These are phyloP conservation scores for Gymnocheta viridis DNA, from an alignment of 2,888 invertebrate genomes.

Conservation along the genomic window DNA sequence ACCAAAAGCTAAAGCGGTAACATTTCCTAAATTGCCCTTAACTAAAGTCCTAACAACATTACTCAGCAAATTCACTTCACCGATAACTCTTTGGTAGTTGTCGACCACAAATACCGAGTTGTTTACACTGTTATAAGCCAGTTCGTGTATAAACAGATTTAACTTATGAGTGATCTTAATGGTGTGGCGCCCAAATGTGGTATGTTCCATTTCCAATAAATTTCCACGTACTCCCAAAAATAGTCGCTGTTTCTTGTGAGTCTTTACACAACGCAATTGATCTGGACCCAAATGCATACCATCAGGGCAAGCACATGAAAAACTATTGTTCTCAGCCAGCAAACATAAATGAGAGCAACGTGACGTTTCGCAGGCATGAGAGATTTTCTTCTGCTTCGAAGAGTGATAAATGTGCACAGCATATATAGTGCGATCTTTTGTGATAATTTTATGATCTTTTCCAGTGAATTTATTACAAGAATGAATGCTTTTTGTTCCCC, in stretches of 20 bases:
- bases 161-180: conserved; percentile 82
- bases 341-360: conserved; percentile 91
- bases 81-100: conserved; percentile 82
- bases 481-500: conserved; percentile 89
- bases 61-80: conserved; percentile 79
- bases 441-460: conserved; percentile 84
- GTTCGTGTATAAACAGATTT: conserved; percentile 84
- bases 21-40: conserved; percentile 82
- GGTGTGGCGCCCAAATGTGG: conserved; percentile 86
- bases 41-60: conserved; percentile 77
- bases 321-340: conserved; percentile 84
- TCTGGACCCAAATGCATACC: conserved; percentile 85
- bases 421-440: conserved; percentile 83
- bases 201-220: conserved; percentile 86
- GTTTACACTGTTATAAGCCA: conserved; percentile 86
- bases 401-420: conserved; percentile 90
- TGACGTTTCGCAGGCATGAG: conserved; percentile 85
- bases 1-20: conserved; percentile 85
- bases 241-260: conserved; percentile 78
- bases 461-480: conserved; percentile 90
- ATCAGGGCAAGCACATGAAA: conserved; percentile 89
- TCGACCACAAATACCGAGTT: conserved; percentile 84
- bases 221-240: conserved; percentile 84
- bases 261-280: conserved; percentile 84
- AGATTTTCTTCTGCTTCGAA: conserved; percentile 83